Base-by-base conservation (phyloP, 2,888 invertebrate genomes). In the Geophilus truncorum region DNA sequence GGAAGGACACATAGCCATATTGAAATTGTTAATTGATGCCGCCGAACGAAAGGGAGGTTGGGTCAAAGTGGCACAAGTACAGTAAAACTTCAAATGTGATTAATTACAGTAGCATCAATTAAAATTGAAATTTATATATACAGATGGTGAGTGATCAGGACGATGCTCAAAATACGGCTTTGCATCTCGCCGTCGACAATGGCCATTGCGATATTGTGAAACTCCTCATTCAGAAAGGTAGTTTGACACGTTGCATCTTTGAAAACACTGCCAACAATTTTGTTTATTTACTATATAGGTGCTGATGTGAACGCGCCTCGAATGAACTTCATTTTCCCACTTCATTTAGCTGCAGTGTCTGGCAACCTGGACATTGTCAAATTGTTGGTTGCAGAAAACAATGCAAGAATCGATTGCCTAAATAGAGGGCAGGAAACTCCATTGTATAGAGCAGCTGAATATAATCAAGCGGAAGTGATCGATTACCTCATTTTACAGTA, bases 171-270 rank as follows among this genome's bases (percentile, higher is more conserved):
- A 87, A 86, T 84, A 87, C 87, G 0, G 85, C 88, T 36, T 85
- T 89, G 3, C 88, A 88, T 84, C 82, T 86, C 81, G 88, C 88
- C 28, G 87, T 88, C 0, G 87, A 87, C 76, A 87, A 87, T 82
- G 87, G 88, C 2, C 85, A 87, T 83, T 84, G 84, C 81, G 86
- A 88, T 18, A 86, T 87, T 7, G 85, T 86, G 6, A 62, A 83
- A 75, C 40, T 83, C 25, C 80, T 84, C 18, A 75, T 84, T 12
- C 23, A 82, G 4, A 82, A 84, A 81, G 84, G 84, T 83, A 30
- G 32, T 70, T 5, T 5, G 25, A n/a, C 9, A 62, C n/a, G 23
- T 10, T 62, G 10, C 10, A 12, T 15, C 9, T 0, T 0, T 3
- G 1, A 0, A 6, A 0, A 28, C 0, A 5, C 1, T 5, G 18